phyloP scores from a whole-genome alignment of 2,113 vertebrate genomes.

The Xyliphius kryptos region DNA sequence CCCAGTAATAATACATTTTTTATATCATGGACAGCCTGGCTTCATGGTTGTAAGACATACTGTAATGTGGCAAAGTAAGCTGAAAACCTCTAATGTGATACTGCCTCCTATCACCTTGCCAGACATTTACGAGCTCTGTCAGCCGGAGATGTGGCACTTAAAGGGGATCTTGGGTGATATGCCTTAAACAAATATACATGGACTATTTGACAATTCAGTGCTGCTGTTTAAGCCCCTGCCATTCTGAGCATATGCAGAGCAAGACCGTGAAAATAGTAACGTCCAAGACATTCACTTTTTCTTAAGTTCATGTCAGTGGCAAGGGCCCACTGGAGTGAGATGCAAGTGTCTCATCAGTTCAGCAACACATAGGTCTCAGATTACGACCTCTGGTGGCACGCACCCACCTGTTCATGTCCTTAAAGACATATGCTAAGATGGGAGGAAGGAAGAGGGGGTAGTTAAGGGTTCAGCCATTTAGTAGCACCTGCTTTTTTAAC shows the following conservation, averaged over 20 bases:
- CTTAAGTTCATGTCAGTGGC: slow-evolving; percentile 67
- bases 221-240: slow-evolving; percentile 16
- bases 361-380: slow-evolving; percentile 56
- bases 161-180: not conserved
- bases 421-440: slow-evolving; percentile 18
- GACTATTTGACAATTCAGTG: not conserved
- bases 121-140: slow-evolving; percentile 60
- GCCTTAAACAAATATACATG: not conserved
- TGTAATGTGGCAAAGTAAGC: slow-evolving; percentile 8
- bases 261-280: slow-evolving; percentile 58
- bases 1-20: not conserved
- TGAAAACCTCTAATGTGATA: slow-evolving; percentile 35
- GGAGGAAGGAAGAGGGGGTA: slow-evolving; percentile 10
- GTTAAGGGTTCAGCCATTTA: not conserved
- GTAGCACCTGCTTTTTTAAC: slow-evolving; percentile 30
- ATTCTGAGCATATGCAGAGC: slow-evolving; percentile 52
- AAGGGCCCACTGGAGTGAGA: slow-evolving; percentile 49
- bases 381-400: slow-evolving; percentile 56
- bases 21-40: not conserved
- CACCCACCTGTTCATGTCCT: slow-evolving; percentile 52
- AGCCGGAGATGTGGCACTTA: slow-evolving; percentile 33
- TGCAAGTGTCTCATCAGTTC: slow-evolving; percentile 62
- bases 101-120: slow-evolving; percentile 54
- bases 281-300: slow-evolving; percentile 63
- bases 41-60: slow-evolving; percentile 3